Base-by-base conservation (phyloP, 2,888 invertebrate genomes). In the Philopedon plagiatum region DNA sequence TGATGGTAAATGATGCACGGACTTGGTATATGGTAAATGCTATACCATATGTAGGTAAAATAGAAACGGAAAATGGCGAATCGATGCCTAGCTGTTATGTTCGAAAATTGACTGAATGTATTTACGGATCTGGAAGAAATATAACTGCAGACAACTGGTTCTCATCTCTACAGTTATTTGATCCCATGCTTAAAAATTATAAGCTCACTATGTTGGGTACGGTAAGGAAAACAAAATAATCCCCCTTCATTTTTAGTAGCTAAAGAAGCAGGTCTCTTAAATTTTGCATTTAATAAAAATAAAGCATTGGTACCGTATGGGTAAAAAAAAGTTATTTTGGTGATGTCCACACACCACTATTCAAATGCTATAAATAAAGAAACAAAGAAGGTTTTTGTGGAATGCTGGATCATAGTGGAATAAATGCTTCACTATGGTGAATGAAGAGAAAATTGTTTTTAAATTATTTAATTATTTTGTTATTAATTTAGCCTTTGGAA, bases 11-110 rank as follows among this genome's bases (percentile, higher is more conserved):
- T 54, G 73, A 75, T 46, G 32, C 73, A 13, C 34, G 62, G 41
- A 74, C 75, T 8, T 74, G 46, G 29, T 71, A 76, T 71, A 76
- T 76, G 76, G 29, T 77, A 29, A 75, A 67, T 58, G 76, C 72
- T 9, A 76, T 76, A 44, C 72, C 75, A 32, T 76, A 76, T 60
- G 68, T 72, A 56, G 75, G 76, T 15, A 77, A 74, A 65, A 65
- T 70, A 39, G 51, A 21, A 19, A 62, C 44, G 23, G 71, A 70
- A 67, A 70, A 71, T 32, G 49, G 61, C 66, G 67, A 66, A 37
- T 41, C 66, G 23, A 61, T 71, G 23, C 66, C 69, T 1, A 23
- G 26, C 15, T 49, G 73, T 46, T 76, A 73, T 56, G 41, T 62
- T 18, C 21, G 46, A 56, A 71, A 67, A 23, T 26, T 75, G 3